Base-by-base conservation (phyloP, 2,888 invertebrate genomes). In the Orchesellides sinensis region DNA sequence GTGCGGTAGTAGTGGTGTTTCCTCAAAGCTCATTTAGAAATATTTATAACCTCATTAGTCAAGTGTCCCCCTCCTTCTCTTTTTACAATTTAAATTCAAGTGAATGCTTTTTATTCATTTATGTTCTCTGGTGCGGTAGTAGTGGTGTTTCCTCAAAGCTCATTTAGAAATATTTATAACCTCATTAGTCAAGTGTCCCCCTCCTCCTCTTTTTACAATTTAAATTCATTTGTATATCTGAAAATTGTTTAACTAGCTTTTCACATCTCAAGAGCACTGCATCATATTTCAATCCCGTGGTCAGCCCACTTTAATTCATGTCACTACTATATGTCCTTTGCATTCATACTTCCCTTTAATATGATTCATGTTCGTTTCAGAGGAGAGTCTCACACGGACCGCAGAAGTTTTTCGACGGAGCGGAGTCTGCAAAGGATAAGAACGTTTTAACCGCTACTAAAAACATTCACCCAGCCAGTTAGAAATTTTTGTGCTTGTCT, bases 21-120 rank as follows among this genome's bases (percentile, higher is more conserved):
- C 78, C 61, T 65, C 75, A 78, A 63, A 72, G 70, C 84, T 84
- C 83, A 83, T 85, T 84, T 85, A 83, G 82, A 83, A 85, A 85
- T 86, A 86, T 86, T 86, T 86, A 86, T 86, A 84, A 84, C 84
- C 86, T 86, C 86, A 86, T 86, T 86, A 86, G 85, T 86, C 86
- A 86, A 85, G 84, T 84, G 84, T 83, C 85, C 77, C n/a, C 83
- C 68, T 78, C 81, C 77, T 84, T 79, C 75, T 78, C 83, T 72
- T 68, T 73, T 82, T 83, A 79, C 82, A 75, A 82, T 84, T 84
- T 84, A 79, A 84, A 81, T 77, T 81, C 84, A 84, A n/a, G n/a
- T n/a, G n/a, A n/a, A n/a, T n/a, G n/a, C n/a, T n/a, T n/a, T n/a
- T n/a, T n/a, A n/a, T n/a, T n/a, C n/a, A n/a, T n/a, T n/a, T n/a